A percentile compares a stretch with the other conserved stretches of the same genome.
Evolutionary conservation across 2,888 invertebrate species (phyloP).

Genomic region (Mayetiola destructor): DNA sequence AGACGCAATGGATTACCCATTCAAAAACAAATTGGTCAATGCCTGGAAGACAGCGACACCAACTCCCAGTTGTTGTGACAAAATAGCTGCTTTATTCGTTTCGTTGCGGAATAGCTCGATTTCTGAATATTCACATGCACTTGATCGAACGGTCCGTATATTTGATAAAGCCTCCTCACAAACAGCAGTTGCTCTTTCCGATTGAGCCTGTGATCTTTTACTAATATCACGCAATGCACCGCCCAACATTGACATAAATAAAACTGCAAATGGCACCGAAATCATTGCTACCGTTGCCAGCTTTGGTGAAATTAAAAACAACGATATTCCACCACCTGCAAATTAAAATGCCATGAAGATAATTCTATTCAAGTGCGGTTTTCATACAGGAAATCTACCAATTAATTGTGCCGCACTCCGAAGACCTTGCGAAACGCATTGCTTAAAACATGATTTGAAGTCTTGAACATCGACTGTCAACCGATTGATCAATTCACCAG

Average conservation of each 20-base stretch:
- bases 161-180: constrained; percentile 90
- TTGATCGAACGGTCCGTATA: constrained; percentile 84
- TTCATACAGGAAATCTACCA: constrained; percentile 19
- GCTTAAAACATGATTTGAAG: constrained; percentile 92
- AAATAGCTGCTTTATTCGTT: constrained; percentile 51
- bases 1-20: constrained; percentile 39
- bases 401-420: constrained; percentile 72
- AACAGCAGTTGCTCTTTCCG: constrained; percentile 71
- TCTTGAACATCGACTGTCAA: constrained; percentile 90
- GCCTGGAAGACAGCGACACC: constrained; percentile 89
- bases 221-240: constrained; percentile 61
- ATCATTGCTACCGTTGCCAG: constrained; percentile 71
- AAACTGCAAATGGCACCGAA: constrained; percentile 74
- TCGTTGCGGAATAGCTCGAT: constrained; percentile 54
- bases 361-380: background rate
- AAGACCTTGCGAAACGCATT: constrained; percentile 81
- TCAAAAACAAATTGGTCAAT: constrained; percentile 70
- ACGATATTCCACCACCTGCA: constrained; percentile 30
- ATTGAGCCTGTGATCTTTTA: constrained; percentile 63
- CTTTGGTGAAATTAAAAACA: constrained; percentile 79
- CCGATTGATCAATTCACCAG: constrained; percentile 83
- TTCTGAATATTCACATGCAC: constrained; percentile 84
- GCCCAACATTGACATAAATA: constrained; percentile 73
- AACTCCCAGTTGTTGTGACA: constrained; percentile 63
- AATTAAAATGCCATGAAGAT: background rate